A percentile compares a stretch with the other conserved stretches of the same genome.
Conservation (phyloP, 2,113 vertebrate genomes). For the Vulpes ferrilata region DNA sequence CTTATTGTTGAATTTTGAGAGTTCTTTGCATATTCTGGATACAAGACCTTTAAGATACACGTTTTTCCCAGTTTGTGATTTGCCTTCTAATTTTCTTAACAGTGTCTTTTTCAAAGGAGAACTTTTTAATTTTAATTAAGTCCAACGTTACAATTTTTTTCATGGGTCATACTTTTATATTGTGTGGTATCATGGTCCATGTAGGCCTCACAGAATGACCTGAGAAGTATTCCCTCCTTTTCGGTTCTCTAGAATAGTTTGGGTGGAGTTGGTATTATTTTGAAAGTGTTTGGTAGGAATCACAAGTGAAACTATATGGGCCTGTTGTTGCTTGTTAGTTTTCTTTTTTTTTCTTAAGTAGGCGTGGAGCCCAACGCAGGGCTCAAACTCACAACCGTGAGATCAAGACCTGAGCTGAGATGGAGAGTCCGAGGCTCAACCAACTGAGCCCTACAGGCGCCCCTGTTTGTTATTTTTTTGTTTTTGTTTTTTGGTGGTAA, state of each 20-base stretch:
- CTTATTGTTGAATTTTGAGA: constrained; percentile 25
- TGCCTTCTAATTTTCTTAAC: background rate
- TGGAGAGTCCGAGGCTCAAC: background rate
- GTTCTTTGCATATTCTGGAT: constrained; percentile 26
- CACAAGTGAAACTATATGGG: background rate
- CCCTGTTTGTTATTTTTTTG: background rate
- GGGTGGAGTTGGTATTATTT: background rate
- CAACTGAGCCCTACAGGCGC: background rate
- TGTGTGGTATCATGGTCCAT: background rate
- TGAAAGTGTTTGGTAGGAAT: background rate
- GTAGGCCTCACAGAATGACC: background rate
- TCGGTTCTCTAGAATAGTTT: background rate
- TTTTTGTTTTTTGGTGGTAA: background rate
- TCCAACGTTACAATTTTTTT: background rate
- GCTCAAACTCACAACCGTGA: background rate
- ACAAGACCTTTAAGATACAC: background rate
- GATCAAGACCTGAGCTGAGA: background rate
- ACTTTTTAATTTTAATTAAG: constrained; percentile 18
- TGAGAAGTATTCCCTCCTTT: background rate
- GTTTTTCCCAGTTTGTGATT: background rate
- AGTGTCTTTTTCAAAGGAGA: background rate
- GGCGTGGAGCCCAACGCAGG: background rate
- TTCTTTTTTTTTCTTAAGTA: background rate
- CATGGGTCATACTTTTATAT: background rate
- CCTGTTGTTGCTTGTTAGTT: background rate